Conservation (phyloP, 2,888 invertebrate genomes). For the Periphyllus acericola region DNA sequence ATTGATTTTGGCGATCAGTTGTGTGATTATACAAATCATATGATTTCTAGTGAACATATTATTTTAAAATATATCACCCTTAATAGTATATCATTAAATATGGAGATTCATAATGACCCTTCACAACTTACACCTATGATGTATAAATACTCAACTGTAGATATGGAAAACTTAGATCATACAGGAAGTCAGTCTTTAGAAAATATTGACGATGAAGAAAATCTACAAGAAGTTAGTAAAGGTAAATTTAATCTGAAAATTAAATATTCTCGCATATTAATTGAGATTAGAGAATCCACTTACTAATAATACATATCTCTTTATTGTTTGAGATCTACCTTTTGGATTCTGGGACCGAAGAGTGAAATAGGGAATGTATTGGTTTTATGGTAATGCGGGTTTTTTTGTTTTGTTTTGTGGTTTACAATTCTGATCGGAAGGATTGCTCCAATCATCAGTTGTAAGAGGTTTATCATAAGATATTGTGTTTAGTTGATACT, state of each 20-base stretch:
- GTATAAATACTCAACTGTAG: neutral
- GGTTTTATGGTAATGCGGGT: too few species aligned
- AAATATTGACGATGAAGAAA: neutral
- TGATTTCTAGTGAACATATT: slow-evolving; percentile 20
- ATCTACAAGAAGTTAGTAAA: neutral
- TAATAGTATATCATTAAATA: neutral
- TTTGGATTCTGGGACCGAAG: too few species aligned
- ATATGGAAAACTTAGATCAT: neutral
- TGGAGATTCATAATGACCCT: neutral
- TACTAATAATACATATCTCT: too few species aligned
- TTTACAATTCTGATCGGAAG: too few species aligned
- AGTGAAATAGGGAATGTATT: too few species aligned
- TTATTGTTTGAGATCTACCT: too few species aligned
- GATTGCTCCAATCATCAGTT: too few species aligned
- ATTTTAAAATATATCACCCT: slow-evolving; percentile 23
- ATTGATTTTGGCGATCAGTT: neutral
- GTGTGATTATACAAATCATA: neutral
- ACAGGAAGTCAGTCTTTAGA: neutral
- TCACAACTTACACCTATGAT: neutral
- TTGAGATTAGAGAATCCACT: too few species aligned
- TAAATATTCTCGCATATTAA: too few species aligned
- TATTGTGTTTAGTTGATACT: too few species aligned
- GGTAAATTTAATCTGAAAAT: neutral
- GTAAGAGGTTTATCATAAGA: too few species aligned
- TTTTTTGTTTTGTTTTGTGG: too few species aligned